Conservation (phyloP, 2,797 vertebrate genomes). For the Channallabes apus region DNA sequence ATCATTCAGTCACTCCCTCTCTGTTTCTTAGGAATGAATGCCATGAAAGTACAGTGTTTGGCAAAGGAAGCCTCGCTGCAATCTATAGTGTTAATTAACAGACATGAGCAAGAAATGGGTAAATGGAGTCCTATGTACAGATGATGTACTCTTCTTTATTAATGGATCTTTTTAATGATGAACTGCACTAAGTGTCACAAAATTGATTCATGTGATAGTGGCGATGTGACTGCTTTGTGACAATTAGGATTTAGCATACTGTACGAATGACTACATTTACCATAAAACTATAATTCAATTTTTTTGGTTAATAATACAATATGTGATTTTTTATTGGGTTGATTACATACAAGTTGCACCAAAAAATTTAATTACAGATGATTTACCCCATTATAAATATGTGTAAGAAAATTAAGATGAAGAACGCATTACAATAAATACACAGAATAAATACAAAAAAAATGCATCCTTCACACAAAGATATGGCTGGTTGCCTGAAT, state of each 20-base stretch:
- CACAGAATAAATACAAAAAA: neutral
- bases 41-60: neutral
- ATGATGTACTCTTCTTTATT: neutral
- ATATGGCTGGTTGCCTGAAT: neutral
- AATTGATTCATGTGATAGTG: neutral
- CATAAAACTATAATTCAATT: neutral
- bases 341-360: neutral
- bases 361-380: neutral
- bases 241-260: neutral
- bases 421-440: neutral
- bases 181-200: neutral
- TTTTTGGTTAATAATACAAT: neutral
- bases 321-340: neutral
- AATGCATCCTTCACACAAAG: neutral
- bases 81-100: neutral
- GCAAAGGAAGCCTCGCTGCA: neutral
- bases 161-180: neutral
- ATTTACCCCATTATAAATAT: neutral
- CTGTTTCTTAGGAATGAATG: neutral
- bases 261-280: neutral
- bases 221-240: neutral
- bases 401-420: neutral
- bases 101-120: conserved; percentile 13
- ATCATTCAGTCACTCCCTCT: neutral
- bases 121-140: neutral